phyloP scores from a whole-genome alignment of 2,113 vertebrate species.

The Zosterops borbonicus region DNA sequence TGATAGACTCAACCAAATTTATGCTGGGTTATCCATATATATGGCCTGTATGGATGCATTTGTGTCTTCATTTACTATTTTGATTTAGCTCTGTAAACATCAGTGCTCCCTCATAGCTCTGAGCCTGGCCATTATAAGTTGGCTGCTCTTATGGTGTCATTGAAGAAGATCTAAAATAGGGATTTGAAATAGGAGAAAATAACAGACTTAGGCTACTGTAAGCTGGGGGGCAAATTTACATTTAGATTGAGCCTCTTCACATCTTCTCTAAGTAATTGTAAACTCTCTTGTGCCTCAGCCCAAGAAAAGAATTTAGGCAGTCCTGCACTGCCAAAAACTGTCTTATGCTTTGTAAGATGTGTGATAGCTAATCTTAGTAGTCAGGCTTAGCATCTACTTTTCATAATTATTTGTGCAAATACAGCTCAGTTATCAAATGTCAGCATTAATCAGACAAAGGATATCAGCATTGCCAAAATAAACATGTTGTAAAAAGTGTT shows the following conservation, averaged over 20 bases:
- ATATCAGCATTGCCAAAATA: constrained; percentile 50
- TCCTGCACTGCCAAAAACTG: neutral
- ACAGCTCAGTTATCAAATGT: constrained; percentile 34
- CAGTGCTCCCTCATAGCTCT: neutral
- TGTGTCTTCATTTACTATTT: neutral
- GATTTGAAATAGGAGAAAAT: constrained; percentile 31
- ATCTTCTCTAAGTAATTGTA: constrained; percentile 34
- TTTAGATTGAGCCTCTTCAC: constrained; percentile 47
- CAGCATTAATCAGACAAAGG: constrained; percentile 27
- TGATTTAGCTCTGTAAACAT: neutral
- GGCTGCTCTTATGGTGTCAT: neutral
- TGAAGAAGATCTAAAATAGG: neutral
- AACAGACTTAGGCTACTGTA: constrained; percentile 28
- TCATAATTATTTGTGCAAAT: constrained; percentile 31
- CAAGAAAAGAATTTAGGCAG: constrained; percentile 9
- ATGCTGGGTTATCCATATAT: neutral
- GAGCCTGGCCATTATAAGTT: neutral
- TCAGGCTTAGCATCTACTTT: neutral
- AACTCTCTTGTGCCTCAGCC: neutral
- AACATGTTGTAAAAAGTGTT: constrained; percentile 19
- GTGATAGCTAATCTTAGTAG: constrained; percentile 12
- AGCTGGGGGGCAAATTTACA: constrained; percentile 18
- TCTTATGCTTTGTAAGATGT: neutral
- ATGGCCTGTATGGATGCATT: neutral
- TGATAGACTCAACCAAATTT: neutral